Evolutionary conservation across 2,888 invertebrate species (phyloP), one percentile per base, ranked within the genome.

Genomic region (Charanyca ferruginea): DNA sequence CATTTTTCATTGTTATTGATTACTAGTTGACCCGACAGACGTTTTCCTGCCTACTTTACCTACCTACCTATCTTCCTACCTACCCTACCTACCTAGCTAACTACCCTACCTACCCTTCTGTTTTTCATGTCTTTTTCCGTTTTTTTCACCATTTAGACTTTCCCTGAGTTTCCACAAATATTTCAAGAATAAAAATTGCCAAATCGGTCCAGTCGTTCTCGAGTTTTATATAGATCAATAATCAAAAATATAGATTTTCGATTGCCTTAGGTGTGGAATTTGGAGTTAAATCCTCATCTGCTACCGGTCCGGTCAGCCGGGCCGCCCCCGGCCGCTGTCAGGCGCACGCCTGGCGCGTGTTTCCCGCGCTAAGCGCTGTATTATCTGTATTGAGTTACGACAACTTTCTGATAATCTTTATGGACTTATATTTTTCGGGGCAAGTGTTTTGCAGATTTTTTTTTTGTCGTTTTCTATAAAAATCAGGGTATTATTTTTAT

Each of bases 311-410:
- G 61, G 65, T 68, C 69, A 70, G 48, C 73, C 25, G 55, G 54
- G 55, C 69, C 61, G 61, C 70, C 77, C 69, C 79, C 73, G 64
- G 53, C 75, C 61, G 53, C 80, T 82, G 85, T 77, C 80, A 79
- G 69, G 60, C 73, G 77, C 86, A 85, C 68, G 65, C 57, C 5
- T 70, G 79, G 55, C 84, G 81, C 84, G 87, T 85, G 85, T 78
- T 60, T 35, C 61, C 38, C 59, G 45, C 69, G 38, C 61, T 71
- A 59, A 69, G 60, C 69, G 45, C 41, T 68, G 81, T 73, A 81
- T 79, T 83, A 84, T 77, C 80, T 69, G 63, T 80, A 85, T 86
- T 79, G 68, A 81, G 83, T 84, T 85, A 55, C 82, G 51, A 71
- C 45, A 66, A 71, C 57, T 70, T 57, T 44, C 59, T 62, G 63